These are phyloP conservation scores for Bothrops jararaca DNA, from an alignment of 2,113 vertebrate genomes.

Conservation along the genomic window DNA sequence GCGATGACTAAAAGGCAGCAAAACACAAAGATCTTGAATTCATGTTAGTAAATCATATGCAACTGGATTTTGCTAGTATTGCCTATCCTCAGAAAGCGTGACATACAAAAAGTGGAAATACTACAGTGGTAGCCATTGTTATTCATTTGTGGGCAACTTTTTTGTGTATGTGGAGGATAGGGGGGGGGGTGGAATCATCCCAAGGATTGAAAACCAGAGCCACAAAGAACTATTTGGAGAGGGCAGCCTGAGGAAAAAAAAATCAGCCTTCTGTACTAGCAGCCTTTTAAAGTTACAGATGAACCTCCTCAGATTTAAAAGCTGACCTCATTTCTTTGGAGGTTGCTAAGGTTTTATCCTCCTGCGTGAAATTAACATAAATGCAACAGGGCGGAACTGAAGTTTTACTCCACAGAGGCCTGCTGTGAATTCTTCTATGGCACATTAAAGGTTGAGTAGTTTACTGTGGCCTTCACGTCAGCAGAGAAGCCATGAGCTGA, in stretches of 20 bases:
- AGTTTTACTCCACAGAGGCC: conserved; percentile 23
- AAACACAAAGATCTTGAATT: neutral
- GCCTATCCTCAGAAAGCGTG: neutral
- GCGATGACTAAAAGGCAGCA: neutral
- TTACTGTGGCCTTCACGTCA: neutral
- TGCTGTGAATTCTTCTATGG: neutral
- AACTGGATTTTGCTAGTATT: neutral
- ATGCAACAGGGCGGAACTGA: conserved; percentile 4
- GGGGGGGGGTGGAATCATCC: neutral
- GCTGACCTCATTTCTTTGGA: conserved; percentile 21
- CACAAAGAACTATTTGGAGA: neutral
- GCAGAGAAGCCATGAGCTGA: neutral
- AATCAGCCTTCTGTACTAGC: neutral
- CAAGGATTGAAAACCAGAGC: neutral
- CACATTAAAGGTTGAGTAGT: neutral
- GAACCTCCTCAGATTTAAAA: conserved; percentile 24
- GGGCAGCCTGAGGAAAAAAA: neutral
- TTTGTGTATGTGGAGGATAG: neutral
- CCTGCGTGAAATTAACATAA: conserved; percentile 33
- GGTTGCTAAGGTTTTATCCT: conserved; percentile 21
- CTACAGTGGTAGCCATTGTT: neutral
- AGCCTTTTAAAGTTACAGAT: conserved; percentile 24
- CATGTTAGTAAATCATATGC: neutral
- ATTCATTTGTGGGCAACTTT: neutral
- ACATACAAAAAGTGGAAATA: neutral